Evolutionary conservation across 2,113 vertebrate genomes (phyloP).

Genomic region (Ceuthmochares aereus): DNA sequence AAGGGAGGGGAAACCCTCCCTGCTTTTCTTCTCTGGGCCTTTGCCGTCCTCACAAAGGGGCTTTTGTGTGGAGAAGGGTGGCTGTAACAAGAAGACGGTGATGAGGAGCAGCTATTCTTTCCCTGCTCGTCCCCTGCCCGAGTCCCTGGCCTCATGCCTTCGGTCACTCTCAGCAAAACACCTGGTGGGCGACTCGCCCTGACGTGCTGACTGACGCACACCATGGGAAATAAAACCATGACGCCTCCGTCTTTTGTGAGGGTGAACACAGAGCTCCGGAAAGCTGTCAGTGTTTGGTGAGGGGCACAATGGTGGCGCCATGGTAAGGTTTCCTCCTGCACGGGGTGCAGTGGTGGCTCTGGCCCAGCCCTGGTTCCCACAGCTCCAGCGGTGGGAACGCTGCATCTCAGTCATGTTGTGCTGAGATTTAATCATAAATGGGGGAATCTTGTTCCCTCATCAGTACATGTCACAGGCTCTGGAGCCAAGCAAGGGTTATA

Average conservation of each 20-base stretch:
- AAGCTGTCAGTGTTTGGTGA: neutral
- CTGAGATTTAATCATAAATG: neutral
- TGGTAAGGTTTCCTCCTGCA: neutral
- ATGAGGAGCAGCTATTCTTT: conserved; percentile 46
- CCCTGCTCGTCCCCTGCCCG: neutral
- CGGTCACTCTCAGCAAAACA: neutral
- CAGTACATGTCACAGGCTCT: fast-evolving
- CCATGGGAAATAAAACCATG: neutral
- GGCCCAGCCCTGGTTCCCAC: neutral
- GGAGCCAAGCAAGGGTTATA: neutral
- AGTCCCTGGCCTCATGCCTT: neutral
- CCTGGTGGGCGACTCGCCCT: neutral
- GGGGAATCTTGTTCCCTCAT: fast-evolving
- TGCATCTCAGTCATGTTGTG: neutral
- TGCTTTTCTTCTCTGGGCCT: conserved; percentile 72
- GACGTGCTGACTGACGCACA: neutral
- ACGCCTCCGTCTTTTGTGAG: neutral
- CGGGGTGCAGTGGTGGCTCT: fast-evolving
- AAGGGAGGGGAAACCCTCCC: conserved; percentile 39
- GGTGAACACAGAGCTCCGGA: neutral
- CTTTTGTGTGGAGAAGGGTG: conserved; percentile 72
- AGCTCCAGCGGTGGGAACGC: fast-evolving
- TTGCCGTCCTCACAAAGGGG: conserved; percentile 75
- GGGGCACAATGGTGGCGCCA: neutral
- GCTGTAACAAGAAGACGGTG: conserved; percentile 35